These are phyloP conservation scores for Meghimatium bilineatum DNA, from an alignment of 2,888 invertebrate genomes.

Conservation along the genomic window DNA sequence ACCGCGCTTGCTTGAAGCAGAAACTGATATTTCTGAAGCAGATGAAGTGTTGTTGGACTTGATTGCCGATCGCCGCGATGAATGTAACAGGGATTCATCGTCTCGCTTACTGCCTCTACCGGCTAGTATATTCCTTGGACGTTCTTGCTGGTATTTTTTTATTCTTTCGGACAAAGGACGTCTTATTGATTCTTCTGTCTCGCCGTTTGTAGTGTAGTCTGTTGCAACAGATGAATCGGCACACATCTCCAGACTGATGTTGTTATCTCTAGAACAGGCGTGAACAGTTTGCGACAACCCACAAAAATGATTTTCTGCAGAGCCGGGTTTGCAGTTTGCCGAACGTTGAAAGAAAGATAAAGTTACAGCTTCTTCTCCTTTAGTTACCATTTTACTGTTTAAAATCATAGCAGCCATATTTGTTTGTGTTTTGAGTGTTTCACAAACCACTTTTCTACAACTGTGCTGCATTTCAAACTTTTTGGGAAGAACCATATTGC, in stretches of 20 bases:
- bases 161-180: constrained; percentile 7
- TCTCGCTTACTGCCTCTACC: background rate
- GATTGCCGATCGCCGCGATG: background rate
- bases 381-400: background rate
- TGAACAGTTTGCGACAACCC: background rate
- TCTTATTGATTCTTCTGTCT: background rate
- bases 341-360: background rate
- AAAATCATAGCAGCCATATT: background rate
- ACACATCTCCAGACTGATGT: background rate
- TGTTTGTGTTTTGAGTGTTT: background rate
- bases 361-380: background rate
- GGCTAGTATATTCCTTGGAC: constrained; percentile 3
- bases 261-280: background rate
- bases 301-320: background rate
- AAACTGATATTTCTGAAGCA: background rate
- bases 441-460: background rate
- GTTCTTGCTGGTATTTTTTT: constrained; percentile 3
- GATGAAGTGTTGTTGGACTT: background rate
- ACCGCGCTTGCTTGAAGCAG: background rate
- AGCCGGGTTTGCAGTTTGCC: too few species aligned
- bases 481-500: background rate
- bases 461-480: background rate
- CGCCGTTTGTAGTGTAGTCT: background rate
- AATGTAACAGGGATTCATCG: background rate
- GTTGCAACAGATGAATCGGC: constrained; percentile 1